These are phyloP conservation scores for Prietella phreatophila DNA, from an alignment of 2,113 vertebrate species.

Conservation along the genomic window DNA sequence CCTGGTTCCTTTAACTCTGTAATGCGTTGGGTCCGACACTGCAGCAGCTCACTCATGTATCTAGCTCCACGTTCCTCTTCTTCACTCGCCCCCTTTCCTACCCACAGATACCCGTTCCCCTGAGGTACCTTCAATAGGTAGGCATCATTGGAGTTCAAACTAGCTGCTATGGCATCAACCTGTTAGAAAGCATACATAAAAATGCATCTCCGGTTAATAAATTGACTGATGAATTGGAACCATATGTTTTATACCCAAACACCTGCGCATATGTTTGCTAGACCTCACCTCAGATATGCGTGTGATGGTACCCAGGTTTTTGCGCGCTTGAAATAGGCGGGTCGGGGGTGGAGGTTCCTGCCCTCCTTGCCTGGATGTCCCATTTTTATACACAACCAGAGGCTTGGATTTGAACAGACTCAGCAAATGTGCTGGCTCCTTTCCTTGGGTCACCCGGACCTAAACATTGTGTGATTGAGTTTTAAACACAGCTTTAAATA, in stretches of 20 bases:
- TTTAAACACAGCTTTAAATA: neutral
- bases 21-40: slow-evolving; percentile 68
- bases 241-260: neutral
- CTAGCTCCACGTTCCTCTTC: slow-evolving; percentile 81
- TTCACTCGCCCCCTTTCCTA: slow-evolving; percentile 80
- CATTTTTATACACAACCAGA: slow-evolving; percentile 83
- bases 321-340: slow-evolving; percentile 84
- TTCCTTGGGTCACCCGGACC: slow-evolving; percentile 87
- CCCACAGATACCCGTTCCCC: slow-evolving; percentile 78
- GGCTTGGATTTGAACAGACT: slow-evolving; percentile 87
- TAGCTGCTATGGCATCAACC: slow-evolving; percentile 77
- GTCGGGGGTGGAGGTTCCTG: slow-evolving; percentile 69
- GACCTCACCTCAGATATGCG: slow-evolving; percentile 83
- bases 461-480: slow-evolving; percentile 48
- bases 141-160: slow-evolving; percentile 87
- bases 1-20: slow-evolving; percentile 83
- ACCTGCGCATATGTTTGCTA: neutral
- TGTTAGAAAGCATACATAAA: slow-evolving; percentile 53
- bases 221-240: neutral
- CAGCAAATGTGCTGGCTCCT: slow-evolving; percentile 86
- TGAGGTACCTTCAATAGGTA: slow-evolving; percentile 81
- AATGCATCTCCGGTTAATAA: neutral
- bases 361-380: slow-evolving; percentile 78
- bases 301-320: slow-evolving; percentile 81
- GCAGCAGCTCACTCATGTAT: slow-evolving; percentile 73